Base-by-base conservation (phyloP, 2,113 vertebrate genomes). In the Rhynchomys soricoides region DNA sequence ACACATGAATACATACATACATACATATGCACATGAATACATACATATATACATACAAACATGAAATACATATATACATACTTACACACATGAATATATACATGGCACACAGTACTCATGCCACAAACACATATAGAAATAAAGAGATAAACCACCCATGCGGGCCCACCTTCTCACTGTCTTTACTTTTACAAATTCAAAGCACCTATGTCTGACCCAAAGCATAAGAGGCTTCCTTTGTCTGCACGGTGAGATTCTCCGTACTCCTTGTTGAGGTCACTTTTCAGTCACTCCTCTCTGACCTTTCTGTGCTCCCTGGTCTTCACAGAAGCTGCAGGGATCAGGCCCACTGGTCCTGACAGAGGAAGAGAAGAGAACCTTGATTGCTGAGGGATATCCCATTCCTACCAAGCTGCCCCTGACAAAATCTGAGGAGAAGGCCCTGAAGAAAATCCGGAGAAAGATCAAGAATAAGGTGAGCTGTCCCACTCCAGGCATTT, bases 381-480 rank as follows among this genome's bases (percentile, higher is more conserved):
- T 99, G 97, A 99, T 99, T 19, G 99, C 99, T 0, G 99, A 99
- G 97, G 99, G 99, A 26, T 99, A 99, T 96, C 99, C 99, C 0
- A 99, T 99, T 74, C 99, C 99, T 89, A 99, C 99, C 93, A 99
- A 99, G 89, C 98, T 99, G 95, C 99, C 99, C 6, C 98, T 99
- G 62, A 99, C 99, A 78, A 99, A 99, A 96, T 99, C 99, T 1
- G 99, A 99, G 97, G 99, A 99, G 98, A 99, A 99, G 90, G 99
- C 99, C 11, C 98, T 99, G 90, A 99, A 99, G 98, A 99, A 99
- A 98, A 99, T 99, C 95, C 99, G 99, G 95, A 99, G 99, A 97
- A 99, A 99, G 98, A 99, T 99, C 97, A 99, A 99, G 96, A 99
- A 99, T 93, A 99, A 99, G 98, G 99, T 99, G 94, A 97, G 90